Evolutionary conservation across 2,113 vertebrate genomes (phyloP).

Genomic region (Hydrochoerus hydrochaeris): DNA sequence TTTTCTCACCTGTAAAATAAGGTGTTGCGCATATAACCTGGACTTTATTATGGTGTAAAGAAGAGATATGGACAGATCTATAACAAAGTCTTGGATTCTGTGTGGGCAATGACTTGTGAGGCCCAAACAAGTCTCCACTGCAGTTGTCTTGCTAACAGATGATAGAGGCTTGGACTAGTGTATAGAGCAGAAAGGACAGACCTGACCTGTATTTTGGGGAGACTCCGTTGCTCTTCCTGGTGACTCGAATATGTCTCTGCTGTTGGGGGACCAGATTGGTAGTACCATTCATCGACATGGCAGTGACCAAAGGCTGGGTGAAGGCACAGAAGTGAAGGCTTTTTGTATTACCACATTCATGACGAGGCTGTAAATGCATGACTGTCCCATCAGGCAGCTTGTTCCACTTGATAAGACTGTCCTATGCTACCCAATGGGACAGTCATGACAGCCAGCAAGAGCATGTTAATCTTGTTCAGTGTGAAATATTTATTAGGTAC

Average conservation of each 20-base stretch:
- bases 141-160: background rate
- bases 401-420: background rate
- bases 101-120: background rate
- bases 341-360: background rate
- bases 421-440: background rate
- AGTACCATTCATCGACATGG: background rate
- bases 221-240: background rate
- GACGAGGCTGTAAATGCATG: background rate
- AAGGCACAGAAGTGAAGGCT: background rate
- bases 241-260: background rate
- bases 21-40: background rate
- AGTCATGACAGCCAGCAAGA: background rate
- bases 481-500: background rate
- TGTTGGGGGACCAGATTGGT: background rate
- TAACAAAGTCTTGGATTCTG: background rate
- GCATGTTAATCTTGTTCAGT: background rate
- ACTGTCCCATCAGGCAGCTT: background rate
- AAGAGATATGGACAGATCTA: background rate
- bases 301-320: background rate
- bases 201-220: background rate
- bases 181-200: background rate
- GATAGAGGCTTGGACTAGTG: background rate
- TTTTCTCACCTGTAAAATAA: background rate
- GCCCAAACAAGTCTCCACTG: rapidly evolving
- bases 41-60: background rate